Evolutionary conservation across 35 echinoderm and acorn worm species (phyloP).

Genomic region (Lytechinus pictus): DNA sequence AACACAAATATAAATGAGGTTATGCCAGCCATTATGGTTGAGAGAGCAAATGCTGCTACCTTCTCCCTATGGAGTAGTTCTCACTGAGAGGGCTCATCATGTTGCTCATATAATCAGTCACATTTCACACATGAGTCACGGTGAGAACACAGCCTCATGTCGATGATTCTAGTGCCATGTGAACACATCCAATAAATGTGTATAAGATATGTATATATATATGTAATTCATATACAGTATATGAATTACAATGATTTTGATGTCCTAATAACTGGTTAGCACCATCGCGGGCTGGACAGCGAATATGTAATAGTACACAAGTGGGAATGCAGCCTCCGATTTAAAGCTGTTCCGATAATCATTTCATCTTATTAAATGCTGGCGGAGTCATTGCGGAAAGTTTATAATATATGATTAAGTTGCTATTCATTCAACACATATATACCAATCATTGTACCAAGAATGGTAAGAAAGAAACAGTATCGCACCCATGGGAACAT

Average conservation of each 20-base stretch:
- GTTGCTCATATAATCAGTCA: neutral
- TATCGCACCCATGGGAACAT: neutral
- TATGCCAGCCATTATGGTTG: neutral
- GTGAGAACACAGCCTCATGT: neutral
- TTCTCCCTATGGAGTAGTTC: neutral
- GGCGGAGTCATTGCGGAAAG: neutral
- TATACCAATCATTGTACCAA: neutral
- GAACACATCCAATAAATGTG: neutral
- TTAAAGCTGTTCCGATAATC: neutral
- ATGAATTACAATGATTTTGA: neutral
- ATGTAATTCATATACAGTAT: neutral
- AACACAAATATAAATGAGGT: neutral
- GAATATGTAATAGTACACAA: neutral
- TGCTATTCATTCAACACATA: neutral
- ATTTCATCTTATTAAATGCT: neutral
- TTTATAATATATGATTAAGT: neutral
- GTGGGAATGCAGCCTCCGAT: neutral
- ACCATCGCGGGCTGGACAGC: neutral
- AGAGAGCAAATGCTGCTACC: neutral
- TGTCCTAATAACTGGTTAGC: neutral
- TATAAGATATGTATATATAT: too few species aligned
- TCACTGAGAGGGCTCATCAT: neutral
- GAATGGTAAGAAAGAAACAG: neutral
- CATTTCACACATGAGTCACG: neutral
- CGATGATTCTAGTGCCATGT: neutral